These are phyloP conservation scores for Watsonalla cultraria DNA, from an alignment of 2,888 invertebrate genomes.

Conservation along the genomic window DNA sequence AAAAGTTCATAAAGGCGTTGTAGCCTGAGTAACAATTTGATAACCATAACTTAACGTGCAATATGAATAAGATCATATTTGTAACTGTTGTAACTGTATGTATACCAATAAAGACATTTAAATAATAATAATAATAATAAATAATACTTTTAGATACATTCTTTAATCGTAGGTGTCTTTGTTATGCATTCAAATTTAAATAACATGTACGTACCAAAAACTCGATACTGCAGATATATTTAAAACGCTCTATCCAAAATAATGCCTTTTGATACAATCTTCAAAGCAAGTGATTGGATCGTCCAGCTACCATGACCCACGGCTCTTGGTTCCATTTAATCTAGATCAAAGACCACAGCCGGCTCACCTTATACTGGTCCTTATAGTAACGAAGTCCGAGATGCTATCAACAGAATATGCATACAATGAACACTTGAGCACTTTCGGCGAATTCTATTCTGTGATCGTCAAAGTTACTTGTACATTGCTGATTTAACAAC, in stretches of 20 bases:
- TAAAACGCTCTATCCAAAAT: background rate
- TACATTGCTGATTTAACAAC: constrained; percentile 35
- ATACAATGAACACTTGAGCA: constrained; percentile 32
- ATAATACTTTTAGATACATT: too few relatives aligned
- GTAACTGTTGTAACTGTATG: too few relatives aligned
- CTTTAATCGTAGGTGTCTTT: too few relatives aligned
- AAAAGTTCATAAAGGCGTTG: too few relatives aligned
- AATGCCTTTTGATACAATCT: constrained; percentile 2
- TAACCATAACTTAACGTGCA: too few relatives aligned
- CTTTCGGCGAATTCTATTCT: constrained; percentile 14
- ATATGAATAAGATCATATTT: too few relatives aligned
- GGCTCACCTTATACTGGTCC: constrained; percentile 16
- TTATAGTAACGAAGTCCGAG: constrained; percentile 19
- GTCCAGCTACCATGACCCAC: background rate
- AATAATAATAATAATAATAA: too few relatives aligned
- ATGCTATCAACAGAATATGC: constrained; percentile 30
- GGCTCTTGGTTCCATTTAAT: background rate
- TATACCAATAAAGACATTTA: too few relatives aligned
- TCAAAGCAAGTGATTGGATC: background rate
- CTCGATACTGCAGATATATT: background rate
- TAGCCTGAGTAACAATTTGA: too few relatives aligned
- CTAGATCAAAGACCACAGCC: constrained; percentile 3
- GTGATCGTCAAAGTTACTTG: constrained; percentile 25
- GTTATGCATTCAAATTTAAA: too few relatives aligned
- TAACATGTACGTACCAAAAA: too few relatives aligned